phyloP scores from a whole-genome alignment of 2,113 vertebrate genomes.

The Ondatra zibethicus region DNA sequence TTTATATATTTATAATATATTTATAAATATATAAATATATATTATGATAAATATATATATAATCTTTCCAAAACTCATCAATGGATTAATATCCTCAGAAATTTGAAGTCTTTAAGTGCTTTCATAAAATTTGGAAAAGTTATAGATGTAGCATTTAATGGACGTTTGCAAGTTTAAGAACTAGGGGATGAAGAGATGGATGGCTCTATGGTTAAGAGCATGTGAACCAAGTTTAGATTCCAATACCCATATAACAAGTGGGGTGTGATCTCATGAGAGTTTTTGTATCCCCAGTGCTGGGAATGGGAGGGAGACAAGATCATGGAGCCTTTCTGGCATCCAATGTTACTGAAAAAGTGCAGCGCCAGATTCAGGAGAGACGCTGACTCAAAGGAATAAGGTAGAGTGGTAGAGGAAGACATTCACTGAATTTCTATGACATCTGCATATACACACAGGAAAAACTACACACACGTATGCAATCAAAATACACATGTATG shows the following conservation, averaged over 20 bases:
- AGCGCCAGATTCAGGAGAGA: background rate
- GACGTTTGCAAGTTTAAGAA: slow-evolving; percentile 1
- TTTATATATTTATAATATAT: too few species aligned
- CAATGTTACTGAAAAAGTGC: background rate
- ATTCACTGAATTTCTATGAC: too few species aligned
- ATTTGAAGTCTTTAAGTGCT: background rate
- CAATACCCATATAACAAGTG: background rate
- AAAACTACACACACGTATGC: too few species aligned
- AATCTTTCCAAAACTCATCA: slow-evolving; percentile 13
- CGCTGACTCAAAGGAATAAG: background rate
- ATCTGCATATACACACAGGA: background rate
- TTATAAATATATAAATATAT: background rate
- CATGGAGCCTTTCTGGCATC: background rate
- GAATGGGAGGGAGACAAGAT: background rate
- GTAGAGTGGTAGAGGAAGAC: background rate
- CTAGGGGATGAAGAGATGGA: background rate
- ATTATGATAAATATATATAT: background rate
- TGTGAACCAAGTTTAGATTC: background rate
- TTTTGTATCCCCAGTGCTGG: background rate
- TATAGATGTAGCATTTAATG: background rate
- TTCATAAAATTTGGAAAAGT: background rate
- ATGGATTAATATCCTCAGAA: background rate
- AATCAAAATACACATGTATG: background rate
- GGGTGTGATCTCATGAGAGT: background rate
- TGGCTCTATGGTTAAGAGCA: background rate